Base-by-base conservation (phyloP, 1,140 invertebrate genomes). In the Elymnias hypermnestra region DNA sequence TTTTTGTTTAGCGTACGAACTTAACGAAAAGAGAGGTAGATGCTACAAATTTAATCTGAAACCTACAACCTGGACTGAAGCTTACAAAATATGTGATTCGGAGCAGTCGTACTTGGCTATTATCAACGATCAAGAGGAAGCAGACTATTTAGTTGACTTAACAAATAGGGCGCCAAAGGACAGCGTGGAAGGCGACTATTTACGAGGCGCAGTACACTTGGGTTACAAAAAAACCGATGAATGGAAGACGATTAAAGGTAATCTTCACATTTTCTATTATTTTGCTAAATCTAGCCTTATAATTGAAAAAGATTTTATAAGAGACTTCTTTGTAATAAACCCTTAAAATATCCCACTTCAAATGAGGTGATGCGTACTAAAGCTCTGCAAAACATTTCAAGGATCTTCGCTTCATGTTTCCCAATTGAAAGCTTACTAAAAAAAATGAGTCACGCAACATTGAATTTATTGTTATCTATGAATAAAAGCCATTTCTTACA, bases 21-120 rank as follows among this genome's bases (percentile, higher is more conserved):
- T 54, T 29, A 59, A 55, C 13, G 39, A 69, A 18, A 45, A 52
- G 6, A 17, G 68, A 0, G 71, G 68, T 6, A 69, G 57, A 47
- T 85, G 77, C 25, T 86, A 87, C 57, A 87, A 87, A 44, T 74
- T 86, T 22, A 77, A 86, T 14, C 17, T 57, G 10, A 62, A 52
- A 0, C 68, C 72, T 3, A 62, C 48, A 43, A 85, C 57, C 22
- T 87, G 83, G 83, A 62, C 54, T 0, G 76, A 82, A 0, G 86
- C 86, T 0, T 67, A 69, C 26, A 50, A 43, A 0, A 50, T 64
- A 0, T 87, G 86, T 43, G 53, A 44, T 10, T 54, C 66, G 2
- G 86, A 87, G 31, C 70, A 73, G 21, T 76, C 76, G 0, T 76
- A 84, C 25, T 49, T 87, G 7, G 78, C 82, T 0, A 55, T 86